Conservation (phyloP, 2,888 invertebrate genomes). For the Nemotelus pantherinus region DNA sequence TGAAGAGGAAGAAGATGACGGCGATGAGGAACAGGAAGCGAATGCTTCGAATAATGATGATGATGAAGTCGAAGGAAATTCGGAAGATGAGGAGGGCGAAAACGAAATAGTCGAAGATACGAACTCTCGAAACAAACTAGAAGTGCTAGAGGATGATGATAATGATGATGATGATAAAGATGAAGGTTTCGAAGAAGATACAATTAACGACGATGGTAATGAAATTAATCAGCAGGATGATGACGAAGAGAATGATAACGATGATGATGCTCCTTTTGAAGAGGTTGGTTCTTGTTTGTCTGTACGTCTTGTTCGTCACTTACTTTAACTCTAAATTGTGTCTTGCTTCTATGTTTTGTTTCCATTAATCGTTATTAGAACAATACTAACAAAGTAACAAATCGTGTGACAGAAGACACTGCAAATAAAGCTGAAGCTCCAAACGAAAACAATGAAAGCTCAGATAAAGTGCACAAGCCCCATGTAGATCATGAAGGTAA, state of each 20-base stretch:
- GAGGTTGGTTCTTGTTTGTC: conserved; percentile 62
- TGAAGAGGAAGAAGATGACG: conserved; percentile 56
- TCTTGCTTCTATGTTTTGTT: too few species aligned
- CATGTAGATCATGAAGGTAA: too few species aligned
- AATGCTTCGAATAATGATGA: conserved; percentile 64
- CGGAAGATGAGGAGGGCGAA: conserved; percentile 58
- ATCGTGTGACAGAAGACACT: too few species aligned
- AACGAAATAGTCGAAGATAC: conserved; percentile 52
- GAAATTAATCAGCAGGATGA: conserved; percentile 51
- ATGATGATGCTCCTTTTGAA: conserved; percentile 63
- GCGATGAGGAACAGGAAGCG: conserved; percentile 59
- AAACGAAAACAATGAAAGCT: too few species aligned
- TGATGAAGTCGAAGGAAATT: conserved; percentile 59
- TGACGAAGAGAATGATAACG: conserved; percentile 58
- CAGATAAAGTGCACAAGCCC: too few species aligned
- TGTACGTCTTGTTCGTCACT: conserved; percentile 23
- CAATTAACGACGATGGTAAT: conserved; percentile 52
- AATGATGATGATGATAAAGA: conserved; percentile 53
- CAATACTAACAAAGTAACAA: too few species aligned
- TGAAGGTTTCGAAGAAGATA: conserved; percentile 54
- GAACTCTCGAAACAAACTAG: conserved; percentile 53
- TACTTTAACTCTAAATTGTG: background rate
- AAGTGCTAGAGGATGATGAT: conserved; percentile 54
- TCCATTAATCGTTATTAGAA: too few species aligned
- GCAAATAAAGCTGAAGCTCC: too few species aligned